Conservation (phyloP, 2,888 invertebrate species). For the Lissocephala sabroskyi region DNA sequence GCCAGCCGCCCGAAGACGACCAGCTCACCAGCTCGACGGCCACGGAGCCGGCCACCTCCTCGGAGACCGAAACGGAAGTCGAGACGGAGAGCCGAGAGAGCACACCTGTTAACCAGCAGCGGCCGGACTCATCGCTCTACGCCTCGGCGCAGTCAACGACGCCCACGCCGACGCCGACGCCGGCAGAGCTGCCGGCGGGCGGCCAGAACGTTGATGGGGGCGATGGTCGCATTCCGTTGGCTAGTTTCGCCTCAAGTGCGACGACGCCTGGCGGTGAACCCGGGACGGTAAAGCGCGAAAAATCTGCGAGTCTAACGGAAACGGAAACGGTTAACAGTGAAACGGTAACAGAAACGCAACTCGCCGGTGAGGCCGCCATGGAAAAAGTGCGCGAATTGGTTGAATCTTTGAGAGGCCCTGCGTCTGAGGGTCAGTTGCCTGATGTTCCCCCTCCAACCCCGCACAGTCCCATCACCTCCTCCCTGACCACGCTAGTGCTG, state of each 20-base stretch:
- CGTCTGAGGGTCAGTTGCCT: no score
- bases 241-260: constrained; percentile 40
- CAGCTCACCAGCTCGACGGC: constrained; percentile 27
- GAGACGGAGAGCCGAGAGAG: constrained; percentile 55
- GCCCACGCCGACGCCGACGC: constrained; percentile 18
- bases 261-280: constrained; percentile 27
- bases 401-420: constrained; percentile 49
- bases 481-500: constrained; percentile 25
- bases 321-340: constrained; percentile 7
- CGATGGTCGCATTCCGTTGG: constrained; percentile 51
- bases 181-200: constrained; percentile 20
- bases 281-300: constrained; percentile 36
- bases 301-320: constrained; percentile 35
- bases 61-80: constrained; percentile 42
- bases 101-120: constrained; percentile 61
- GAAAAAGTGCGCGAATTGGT: constrained; percentile 70
- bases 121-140: constrained; percentile 26
- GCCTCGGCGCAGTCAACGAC: constrained; percentile 5
- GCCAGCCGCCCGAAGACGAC: constrained; percentile 35
- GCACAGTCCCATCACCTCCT: constrained; percentile 2
- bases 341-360: constrained; percentile 1
- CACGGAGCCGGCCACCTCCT: constrained; percentile 33
- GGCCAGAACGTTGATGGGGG: neutral
- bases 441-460: constrained; percentile 35
- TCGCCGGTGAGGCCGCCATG: constrained; percentile 42